Conservation (phyloP, 2,888 invertebrate genomes). For the Rhagophthalmus giganteus region DNA sequence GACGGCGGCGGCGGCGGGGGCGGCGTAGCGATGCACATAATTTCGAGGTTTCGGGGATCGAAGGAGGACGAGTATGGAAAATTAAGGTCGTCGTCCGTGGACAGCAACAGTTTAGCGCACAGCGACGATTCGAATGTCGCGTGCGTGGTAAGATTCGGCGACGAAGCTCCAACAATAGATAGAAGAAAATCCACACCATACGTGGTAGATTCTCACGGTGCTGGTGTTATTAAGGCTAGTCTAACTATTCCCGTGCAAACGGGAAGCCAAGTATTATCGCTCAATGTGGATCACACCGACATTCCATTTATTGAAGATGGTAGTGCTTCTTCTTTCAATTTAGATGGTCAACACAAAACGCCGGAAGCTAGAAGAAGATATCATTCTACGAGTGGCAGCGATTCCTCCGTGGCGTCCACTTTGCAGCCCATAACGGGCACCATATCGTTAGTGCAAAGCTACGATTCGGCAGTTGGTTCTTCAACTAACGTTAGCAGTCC, state of each 20-base stretch:
- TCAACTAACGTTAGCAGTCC: conserved; percentile 61
- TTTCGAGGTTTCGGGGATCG: conserved; percentile 57
- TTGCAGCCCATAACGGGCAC: conserved; percentile 54
- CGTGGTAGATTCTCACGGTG: conserved; percentile 45
- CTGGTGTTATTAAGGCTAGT: conserved; percentile 77
- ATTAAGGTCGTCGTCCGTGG: conserved; percentile 51
- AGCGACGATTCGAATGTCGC: conserved; percentile 61
- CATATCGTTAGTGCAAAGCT: conserved; percentile 52
- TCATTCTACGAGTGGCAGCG: conserved; percentile 56
- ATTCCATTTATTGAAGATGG: conserved; percentile 71
- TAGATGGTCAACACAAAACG: conserved; percentile 44
- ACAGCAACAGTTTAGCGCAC: conserved; percentile 56
- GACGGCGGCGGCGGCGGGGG: conserved; percentile 51
- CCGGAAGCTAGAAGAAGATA: conserved; percentile 56
- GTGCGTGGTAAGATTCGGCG: conserved; percentile 47
- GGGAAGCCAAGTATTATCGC: conserved; percentile 46
- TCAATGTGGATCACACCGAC: conserved; percentile 63
- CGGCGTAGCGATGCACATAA: conserved; percentile 60
- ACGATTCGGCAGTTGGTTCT: conserved; percentile 70
- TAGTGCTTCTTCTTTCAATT: conserved; percentile 45
- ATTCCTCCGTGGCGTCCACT: conserved; percentile 54
- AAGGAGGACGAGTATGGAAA: conserved; percentile 50
- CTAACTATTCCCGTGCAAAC: conserved; percentile 70
- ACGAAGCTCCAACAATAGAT: conserved; percentile 40
- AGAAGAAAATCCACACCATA: conserved; percentile 66